Base-by-base conservation (phyloP, 2,888 invertebrate genomes). In the Tholera decimalis region DNA sequence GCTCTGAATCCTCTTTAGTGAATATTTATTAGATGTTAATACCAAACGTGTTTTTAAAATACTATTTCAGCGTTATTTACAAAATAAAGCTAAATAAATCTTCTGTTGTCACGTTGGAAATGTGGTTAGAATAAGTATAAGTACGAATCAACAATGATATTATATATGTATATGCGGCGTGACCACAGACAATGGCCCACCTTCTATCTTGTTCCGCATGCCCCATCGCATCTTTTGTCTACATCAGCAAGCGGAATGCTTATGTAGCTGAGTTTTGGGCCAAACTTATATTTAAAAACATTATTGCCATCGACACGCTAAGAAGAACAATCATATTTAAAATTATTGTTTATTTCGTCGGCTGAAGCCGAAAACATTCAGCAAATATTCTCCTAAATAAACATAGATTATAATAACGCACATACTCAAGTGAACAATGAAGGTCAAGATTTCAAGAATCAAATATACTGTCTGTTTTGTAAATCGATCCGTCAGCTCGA, bases 401-500 rank as follows among this genome's bases (percentile, higher is more conserved):
- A 49, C 8, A 33, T 8, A 47, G 3, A 8, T n/a, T 28, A n/a
- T 18, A 20, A 51, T 18, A 8, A 7, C 41, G 18, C 28, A 39
- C 30, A 62, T 53, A 44, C 13, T 46, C n/a, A 13, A 51, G 9
- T 9, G 11, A 35, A 44, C 26, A 55, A 61, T 39, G 39, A 22
- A 49, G 47, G 30, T 44, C 28, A 28, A n/a, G 1, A 35, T 47
- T 54, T 35, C 18, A 43, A 59, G 28, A 47, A 18, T 11, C 43
- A 41, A 15, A 15, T 15, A 35, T 43, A 65, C 24, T 44, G 47
- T 11, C 49, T 49, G 47, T 79, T 64, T 54, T 57, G 58, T 47
- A 55, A 70, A 66, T 60, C 11, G 53, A 75, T 64, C 13, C 24
- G 13, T 41, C 47, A 57, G 30, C 61, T 41, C 62, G 60, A 62